Percentiles rank a stretch among this genome's conserved stretches.
Evolutionary conservation across 1,140 invertebrate genomes (phyloP).

Genomic region (Aphelenchoides besseyi): DNA sequence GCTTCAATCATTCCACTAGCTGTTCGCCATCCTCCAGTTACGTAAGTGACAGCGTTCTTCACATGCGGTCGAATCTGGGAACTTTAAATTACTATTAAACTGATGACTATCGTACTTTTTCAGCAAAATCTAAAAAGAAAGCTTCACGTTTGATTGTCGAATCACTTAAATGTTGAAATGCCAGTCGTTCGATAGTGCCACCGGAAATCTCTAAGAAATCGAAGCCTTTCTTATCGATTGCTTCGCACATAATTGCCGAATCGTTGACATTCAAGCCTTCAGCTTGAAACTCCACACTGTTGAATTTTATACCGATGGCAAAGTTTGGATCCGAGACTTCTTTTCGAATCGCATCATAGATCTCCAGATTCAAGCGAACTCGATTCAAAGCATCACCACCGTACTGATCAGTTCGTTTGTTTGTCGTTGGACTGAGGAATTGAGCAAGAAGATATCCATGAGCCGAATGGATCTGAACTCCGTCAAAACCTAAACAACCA

Average conservation of each 20-base stretch:
- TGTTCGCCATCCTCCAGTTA: constrained; percentile 33
- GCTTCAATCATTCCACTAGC: constrained; percentile 26
- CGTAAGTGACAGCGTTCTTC: constrained; percentile 27
- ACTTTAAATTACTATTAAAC: not conserved
- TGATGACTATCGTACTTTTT: constrained; percentile 17
- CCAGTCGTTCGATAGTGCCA: constrained; percentile 21
- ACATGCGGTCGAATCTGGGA: constrained; percentile 20
- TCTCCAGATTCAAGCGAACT: constrained; percentile 45
- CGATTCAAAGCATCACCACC: constrained; percentile 50
- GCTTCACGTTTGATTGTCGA: constrained; percentile 31
- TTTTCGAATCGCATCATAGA: constrained; percentile 49
- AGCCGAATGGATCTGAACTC: constrained; percentile 53
- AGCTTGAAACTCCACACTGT: constrained; percentile 55
- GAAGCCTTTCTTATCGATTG: constrained; percentile 16
- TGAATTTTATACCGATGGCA: constrained; percentile 47
- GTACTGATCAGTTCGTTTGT: constrained; percentile 54
- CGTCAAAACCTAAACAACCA: constrained; percentile 47
- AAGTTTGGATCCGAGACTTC: constrained; percentile 36
- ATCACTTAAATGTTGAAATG: constrained; percentile 6
- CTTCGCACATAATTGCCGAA: constrained; percentile 17
- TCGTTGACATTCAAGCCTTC: constrained; percentile 27
- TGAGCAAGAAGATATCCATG: constrained; percentile 59
- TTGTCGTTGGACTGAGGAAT: constrained; percentile 55
- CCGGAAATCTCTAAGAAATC: constrained; percentile 34
- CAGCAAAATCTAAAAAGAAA: constrained; percentile 30